Evolutionary conservation across 2,797 vertebrate species (phyloP).

Genomic region (Arrhamphus sclerolepis): DNA sequence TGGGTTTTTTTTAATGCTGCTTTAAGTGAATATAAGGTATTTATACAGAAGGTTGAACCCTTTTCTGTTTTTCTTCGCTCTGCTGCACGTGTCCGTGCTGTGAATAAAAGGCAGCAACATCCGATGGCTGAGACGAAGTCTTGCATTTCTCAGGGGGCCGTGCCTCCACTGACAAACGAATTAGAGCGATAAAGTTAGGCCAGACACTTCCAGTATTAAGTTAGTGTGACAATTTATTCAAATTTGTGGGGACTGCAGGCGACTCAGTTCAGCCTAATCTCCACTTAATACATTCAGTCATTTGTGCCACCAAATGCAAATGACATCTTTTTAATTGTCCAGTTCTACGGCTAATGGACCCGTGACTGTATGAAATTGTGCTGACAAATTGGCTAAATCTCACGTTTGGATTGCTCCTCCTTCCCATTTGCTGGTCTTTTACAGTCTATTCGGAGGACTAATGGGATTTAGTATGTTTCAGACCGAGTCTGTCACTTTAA

Average conservation of each 20-base stretch:
- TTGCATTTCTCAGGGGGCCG: background rate
- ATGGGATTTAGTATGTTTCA: conserved; percentile 12
- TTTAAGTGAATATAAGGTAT: too few relatives aligned
- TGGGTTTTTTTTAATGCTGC: too few relatives aligned
- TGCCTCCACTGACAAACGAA: conserved; percentile 11
- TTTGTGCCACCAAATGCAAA: background rate
- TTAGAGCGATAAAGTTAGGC: background rate
- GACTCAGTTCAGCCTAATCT: background rate
- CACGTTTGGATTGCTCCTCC: conserved; percentile 6
- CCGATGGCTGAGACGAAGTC: background rate
- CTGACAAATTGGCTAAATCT: conserved; percentile 6
- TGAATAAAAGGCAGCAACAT: too few relatives aligned
- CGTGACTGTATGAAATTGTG: too few relatives aligned
- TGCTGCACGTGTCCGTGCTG: too few relatives aligned
- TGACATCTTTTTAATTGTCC: conserved; percentile 1
- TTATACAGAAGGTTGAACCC: too few relatives aligned
- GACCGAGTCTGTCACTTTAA: background rate
- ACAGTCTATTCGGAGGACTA: background rate
- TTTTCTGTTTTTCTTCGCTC: too few relatives aligned
- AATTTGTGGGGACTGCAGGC: background rate
- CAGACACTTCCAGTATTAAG: conserved; percentile 1
- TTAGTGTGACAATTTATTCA: background rate
- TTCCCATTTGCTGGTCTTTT: background rate
- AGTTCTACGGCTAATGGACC: too few relatives aligned
- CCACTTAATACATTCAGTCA: conserved; percentile 3